Base-by-base conservation (phyloP, 2,113 vertebrate genomes). In the Nerophis ophidion region DNA sequence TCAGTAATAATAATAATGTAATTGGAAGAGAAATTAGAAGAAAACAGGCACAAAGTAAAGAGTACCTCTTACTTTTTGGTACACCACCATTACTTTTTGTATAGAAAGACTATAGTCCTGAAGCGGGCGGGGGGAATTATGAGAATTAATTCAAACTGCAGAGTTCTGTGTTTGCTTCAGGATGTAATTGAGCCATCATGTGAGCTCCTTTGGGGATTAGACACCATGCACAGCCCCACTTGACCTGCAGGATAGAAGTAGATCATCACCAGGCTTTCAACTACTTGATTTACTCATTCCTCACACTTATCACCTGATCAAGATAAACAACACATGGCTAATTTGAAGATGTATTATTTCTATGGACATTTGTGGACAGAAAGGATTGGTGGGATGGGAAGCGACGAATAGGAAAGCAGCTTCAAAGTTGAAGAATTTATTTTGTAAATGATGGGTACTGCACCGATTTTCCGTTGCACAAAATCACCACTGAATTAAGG, bases 121-220 rank as follows among this genome's bases (percentile, higher is more conserved):
- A 55, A 54, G 9, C 49, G 58, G n/a, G n/a, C n/a, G n/a, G n/a
- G n/a, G n/a, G n/a, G n/a, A n/a, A 26, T 26, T 26, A 26, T 26
- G 26, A 26, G 26, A 26, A 77, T 70, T 53, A 53, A 55, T 55
- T 71, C 13, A 61, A 45, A 66, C 19, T 33, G 12, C 46, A 57
- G 57, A 44, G 36, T 26, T 61, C 51, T 33, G 50, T 58, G 52
- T 62, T 19, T 44, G 12, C 10, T 9, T 44, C 40, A 44, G 40
- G 58, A 55, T 54, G 54, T 77, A 77, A 80, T 68, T 65, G 65
- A 68, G 56, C 36, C 53, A 56, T 84, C 60, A 63, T 63, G 26
- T 36, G 52, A 74, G 55, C 65, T 70, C 63, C 63, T 47, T 61
- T 42, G 63, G 61, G 68, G 68, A 72, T 79, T 76, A 63, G 59